A percentile compares a stretch with the other conserved stretches of the same genome.
These are phyloP conservation scores for Trissolcus basalis DNA, from an alignment of 1,140 invertebrate species.

Conservation along the genomic window DNA sequence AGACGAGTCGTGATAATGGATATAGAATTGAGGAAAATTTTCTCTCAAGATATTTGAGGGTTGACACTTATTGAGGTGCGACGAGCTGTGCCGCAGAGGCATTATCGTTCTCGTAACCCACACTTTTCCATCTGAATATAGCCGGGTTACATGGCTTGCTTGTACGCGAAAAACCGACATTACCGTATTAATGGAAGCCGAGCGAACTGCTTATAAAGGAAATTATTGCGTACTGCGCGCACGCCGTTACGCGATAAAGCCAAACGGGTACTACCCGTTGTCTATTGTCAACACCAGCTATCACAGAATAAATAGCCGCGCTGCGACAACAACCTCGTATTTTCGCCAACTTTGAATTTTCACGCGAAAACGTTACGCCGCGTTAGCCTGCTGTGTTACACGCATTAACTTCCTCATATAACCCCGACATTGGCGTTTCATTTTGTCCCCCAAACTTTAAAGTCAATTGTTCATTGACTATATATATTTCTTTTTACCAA, in stretches of 20 bases:
- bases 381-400: constrained; percentile 20
- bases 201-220: constrained; percentile 50
- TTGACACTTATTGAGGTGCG: constrained; percentile 33
- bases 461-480: neutral
- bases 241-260: constrained; percentile 33
- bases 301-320: constrained; percentile 39
- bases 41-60: constrained; percentile 23
- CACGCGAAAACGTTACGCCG: constrained; percentile 26
- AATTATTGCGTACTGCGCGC: constrained; percentile 38
- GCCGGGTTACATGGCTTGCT: constrained; percentile 3
- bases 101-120: constrained; percentile 35
- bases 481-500: too few species aligned
- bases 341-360: constrained; percentile 44
- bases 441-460: constrained; percentile 17
- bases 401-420: constrained; percentile 17
- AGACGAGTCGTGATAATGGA: constrained; percentile 16
- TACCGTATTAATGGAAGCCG: constrained; percentile 33
- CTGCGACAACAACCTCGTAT: constrained; percentile 11
- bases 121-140: constrained; percentile 43
- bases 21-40: constrained; percentile 15
- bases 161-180: constrained; percentile 21
- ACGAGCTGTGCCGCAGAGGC: constrained; percentile 27
- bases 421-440: constrained; percentile 23
- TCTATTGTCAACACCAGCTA: constrained; percentile 48
- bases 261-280: constrained; percentile 40